These are phyloP conservation scores for Drosophila colorata DNA, from an alignment of 2,888 invertebrate genomes.

Conservation along the genomic window DNA sequence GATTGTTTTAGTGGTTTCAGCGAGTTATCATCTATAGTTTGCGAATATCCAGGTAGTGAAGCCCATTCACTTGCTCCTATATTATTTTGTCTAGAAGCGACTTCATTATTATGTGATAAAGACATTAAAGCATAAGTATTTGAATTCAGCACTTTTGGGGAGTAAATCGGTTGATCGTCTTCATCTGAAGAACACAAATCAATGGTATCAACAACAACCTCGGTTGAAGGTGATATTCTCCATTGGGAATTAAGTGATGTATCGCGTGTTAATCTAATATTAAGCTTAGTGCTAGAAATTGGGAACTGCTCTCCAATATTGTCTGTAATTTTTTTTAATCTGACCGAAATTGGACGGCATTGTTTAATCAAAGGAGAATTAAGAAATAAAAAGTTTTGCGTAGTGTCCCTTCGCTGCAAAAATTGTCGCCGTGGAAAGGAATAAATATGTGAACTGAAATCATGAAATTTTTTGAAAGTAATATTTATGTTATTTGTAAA, in stretches of 20 bases:
- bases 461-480: constrained; percentile 83
- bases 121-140: constrained; percentile 51
- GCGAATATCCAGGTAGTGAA: constrained; percentile 36
- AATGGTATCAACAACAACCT: constrained; percentile 87
- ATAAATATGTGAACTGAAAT: constrained; percentile 81
- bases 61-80: constrained; percentile 29
- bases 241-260: constrained; percentile 82
- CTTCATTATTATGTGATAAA: constrained; percentile 44
- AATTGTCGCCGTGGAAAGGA: constrained; percentile 84
- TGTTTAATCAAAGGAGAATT: constrained; percentile 84
- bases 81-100: constrained; percentile 31
- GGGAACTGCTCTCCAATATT: constrained; percentile 69
- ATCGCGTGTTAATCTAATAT: constrained; percentile 83
- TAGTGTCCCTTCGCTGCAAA: constrained; percentile 79
- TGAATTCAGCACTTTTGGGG: constrained; percentile 37
- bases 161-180: constrained; percentile 81
- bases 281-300: constrained; percentile 75
- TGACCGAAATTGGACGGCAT: constrained; percentile 84
- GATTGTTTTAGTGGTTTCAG: constrained; percentile 83
- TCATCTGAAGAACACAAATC: constrained; percentile 90
- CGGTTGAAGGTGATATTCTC: constrained; percentile 83
- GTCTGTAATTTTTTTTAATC: constrained; percentile 83
- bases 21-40: constrained; percentile 53
- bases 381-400: constrained; percentile 82
- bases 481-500: constrained; percentile 69